phyloP scores from a whole-genome alignment of 2,797 vertebrate species.

The Argentina silus region DNA sequence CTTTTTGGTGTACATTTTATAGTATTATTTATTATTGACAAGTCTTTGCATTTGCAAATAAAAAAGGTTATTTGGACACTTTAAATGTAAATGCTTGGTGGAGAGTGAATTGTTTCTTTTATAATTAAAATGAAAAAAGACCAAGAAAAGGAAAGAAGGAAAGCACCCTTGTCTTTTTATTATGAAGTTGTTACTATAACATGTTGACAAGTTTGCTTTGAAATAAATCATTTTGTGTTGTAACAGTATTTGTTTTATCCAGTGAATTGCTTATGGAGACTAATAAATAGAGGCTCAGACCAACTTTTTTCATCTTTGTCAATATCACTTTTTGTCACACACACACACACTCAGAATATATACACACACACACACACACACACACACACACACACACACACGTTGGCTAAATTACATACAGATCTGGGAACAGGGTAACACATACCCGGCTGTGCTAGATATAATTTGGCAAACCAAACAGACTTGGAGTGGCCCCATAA shows the following conservation, averaged over 20 bases:
- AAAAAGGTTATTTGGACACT: conserved; percentile 67
- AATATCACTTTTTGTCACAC: conserved; percentile 32
- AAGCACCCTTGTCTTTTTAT: conserved; percentile 74
- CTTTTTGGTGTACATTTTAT: conserved; percentile 86
- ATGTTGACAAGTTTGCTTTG: conserved; percentile 81
- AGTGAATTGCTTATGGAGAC: conserved; percentile 82
- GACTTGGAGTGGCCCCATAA: no score
- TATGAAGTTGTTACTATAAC: conserved; percentile 81
- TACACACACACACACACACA: no score
- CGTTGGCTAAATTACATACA: neutral
- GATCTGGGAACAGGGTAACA: no score
- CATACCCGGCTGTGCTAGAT: no score
- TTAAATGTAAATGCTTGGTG: conserved; percentile 69
- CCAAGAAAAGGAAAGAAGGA: conserved; percentile 62
- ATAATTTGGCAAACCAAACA: no score
- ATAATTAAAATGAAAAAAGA: conserved; percentile 68
- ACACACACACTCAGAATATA: neutral
- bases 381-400: neutral
- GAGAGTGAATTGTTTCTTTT: conserved; percentile 72
- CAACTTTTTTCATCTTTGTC: conserved; percentile 47
- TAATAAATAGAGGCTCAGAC: conserved; percentile 81
- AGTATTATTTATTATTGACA: conserved; percentile 88
- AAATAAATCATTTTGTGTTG: conserved; percentile 79
- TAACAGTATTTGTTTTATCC: conserved; percentile 85
- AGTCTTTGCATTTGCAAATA: conserved; percentile 81